Percentiles rank a stretch among this genome's conserved stretches.
phyloP scores from a whole-genome alignment of 1,140 invertebrate species.

The Drosophila willistoni region DNA sequence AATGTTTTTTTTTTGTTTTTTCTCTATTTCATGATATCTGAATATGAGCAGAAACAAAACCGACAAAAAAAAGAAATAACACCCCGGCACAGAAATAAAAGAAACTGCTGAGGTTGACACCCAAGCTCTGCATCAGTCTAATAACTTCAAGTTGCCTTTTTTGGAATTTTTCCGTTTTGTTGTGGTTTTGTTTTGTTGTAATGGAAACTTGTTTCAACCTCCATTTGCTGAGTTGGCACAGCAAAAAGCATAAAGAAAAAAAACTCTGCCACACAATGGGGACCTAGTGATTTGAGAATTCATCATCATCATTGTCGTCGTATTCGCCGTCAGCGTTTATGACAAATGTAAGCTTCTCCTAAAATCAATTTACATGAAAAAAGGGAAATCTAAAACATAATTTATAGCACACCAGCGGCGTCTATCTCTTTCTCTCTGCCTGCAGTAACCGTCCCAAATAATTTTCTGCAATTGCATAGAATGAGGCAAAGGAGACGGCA shows the following conservation, averaged over 20 bases:
- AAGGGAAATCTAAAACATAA: slow-evolving; percentile 63
- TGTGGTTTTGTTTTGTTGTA: slow-evolving; percentile 25
- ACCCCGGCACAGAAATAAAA: slow-evolving; percentile 10
- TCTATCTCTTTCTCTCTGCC: not conserved
- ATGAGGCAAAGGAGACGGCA: not conserved
- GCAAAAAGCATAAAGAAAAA: slow-evolving; percentile 15
- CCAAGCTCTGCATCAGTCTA: slow-evolving; percentile 49
- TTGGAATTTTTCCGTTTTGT: slow-evolving; percentile 31
- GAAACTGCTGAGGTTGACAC: slow-evolving; percentile 75
- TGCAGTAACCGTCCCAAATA: slow-evolving; percentile 1
- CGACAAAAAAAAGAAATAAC: not conserved
- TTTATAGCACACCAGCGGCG: slow-evolving; percentile 54
- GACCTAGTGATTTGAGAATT: slow-evolving; percentile 45
- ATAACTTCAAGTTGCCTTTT: slow-evolving; percentile 50
- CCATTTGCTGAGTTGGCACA: slow-evolving; percentile 65
- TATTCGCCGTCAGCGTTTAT: slow-evolving; percentile 55
- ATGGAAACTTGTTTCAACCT: slow-evolving; percentile 69
- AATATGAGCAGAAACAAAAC: slow-evolving; percentile 64
- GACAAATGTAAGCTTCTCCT: slow-evolving; percentile 62
- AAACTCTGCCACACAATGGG: slow-evolving; percentile 44
- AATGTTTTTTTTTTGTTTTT: slow-evolving; percentile 44
- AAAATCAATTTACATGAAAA: slow-evolving; percentile 69
- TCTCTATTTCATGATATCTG: slow-evolving; percentile 52
- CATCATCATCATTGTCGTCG: slow-evolving; percentile 45
- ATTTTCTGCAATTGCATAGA: slow-evolving; percentile 20